Percentiles rank a stretch among this genome's conserved stretches.
Conservation (phyloP, 2,113 vertebrate species). For the Psittacus erithacus region DNA sequence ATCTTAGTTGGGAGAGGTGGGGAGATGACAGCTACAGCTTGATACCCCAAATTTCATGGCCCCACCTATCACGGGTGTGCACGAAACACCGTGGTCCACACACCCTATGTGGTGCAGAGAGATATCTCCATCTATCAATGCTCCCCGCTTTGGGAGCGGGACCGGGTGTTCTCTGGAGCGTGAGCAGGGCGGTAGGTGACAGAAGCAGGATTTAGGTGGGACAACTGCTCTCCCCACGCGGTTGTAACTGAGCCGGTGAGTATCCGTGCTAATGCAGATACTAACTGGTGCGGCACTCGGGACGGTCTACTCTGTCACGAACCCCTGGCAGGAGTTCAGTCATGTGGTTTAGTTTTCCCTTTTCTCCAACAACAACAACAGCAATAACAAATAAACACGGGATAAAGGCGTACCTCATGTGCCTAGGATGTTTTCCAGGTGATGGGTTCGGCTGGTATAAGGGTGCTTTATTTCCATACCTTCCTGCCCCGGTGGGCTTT, state of each 20-base stretch:
- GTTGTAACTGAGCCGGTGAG: constrained; percentile 62
- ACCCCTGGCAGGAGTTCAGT: constrained; percentile 65
- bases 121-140: not conserved
- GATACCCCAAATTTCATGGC: not conserved
- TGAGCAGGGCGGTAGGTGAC: constrained; percentile 16
- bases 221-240: constrained; percentile 45
- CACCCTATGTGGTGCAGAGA: rapidly evolving
- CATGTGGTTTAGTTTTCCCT: constrained; percentile 65
- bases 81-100: rapidly evolving
- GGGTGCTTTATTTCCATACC: not conserved
- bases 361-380: constrained; percentile 64
- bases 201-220: constrained; percentile 69
- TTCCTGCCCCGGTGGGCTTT: not conserved
- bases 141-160: not conserved
- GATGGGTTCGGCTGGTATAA: not conserved
- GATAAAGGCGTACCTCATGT: constrained; percentile 10
- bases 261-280: constrained; percentile 63
- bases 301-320: constrained; percentile 59
- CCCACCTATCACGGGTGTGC: rapidly evolving
- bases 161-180: not conserved
- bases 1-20: rapidly evolving
- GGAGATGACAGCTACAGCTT: not conserved
- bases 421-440: constrained; percentile 65
- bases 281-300: constrained; percentile 57
- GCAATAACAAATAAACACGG: constrained; percentile 51